Evolutionary conservation across 2,888 invertebrate species (phyloP).

Genomic region (Chaetogeoica ovagalla): DNA sequence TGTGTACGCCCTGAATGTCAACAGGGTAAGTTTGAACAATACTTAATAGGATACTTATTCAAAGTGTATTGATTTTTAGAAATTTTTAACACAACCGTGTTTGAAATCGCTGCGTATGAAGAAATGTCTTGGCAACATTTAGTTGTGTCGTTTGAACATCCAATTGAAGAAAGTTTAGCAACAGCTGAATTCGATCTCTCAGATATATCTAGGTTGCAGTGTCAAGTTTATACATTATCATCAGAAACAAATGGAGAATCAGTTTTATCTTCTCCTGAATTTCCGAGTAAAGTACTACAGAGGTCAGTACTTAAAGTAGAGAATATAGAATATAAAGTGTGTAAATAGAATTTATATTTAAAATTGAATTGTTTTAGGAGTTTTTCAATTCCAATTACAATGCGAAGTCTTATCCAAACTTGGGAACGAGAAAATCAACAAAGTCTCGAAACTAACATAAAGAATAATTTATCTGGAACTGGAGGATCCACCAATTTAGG

Average conservation of each 20-base stretch:
- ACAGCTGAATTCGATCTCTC: slow-evolving; percentile 86
- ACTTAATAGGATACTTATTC: slow-evolving; percentile 27
- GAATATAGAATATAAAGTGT: slow-evolving; percentile 1
- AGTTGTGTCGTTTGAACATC: slow-evolving; percentile 88
- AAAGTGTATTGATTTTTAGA: slow-evolving; percentile 40
- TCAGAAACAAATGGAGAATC: slow-evolving; percentile 61
- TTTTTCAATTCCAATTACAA: slow-evolving; percentile 89
- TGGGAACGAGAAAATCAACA: slow-evolving; percentile 72
- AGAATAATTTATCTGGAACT: slow-evolving; percentile 49
- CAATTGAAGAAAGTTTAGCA: slow-evolving; percentile 87
- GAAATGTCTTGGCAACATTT: slow-evolving; percentile 82
- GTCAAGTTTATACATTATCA: slow-evolving; percentile 72
- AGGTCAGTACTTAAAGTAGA: slow-evolving; percentile 65
- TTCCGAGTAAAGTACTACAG: slow-evolving; percentile 75
- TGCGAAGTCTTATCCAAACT: slow-evolving; percentile 81
- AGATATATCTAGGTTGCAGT: slow-evolving; percentile 78
- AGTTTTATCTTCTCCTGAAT: slow-evolving; percentile 61
- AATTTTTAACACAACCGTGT: slow-evolving; percentile 70
- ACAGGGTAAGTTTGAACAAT: slow-evolving; percentile 66
- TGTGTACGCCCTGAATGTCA: slow-evolving; percentile 82
- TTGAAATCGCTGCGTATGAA: slow-evolving; percentile 66
- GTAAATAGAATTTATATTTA: slow-evolving; percentile 1
- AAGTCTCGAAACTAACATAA: slow-evolving; percentile 22
- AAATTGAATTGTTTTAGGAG: slow-evolving; percentile 61
- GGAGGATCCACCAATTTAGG: slow-evolving; percentile 50